Evolutionary conservation across 2,113 vertebrate species (phyloP).

Genomic region (Gadus chalcogrammus): DNA sequence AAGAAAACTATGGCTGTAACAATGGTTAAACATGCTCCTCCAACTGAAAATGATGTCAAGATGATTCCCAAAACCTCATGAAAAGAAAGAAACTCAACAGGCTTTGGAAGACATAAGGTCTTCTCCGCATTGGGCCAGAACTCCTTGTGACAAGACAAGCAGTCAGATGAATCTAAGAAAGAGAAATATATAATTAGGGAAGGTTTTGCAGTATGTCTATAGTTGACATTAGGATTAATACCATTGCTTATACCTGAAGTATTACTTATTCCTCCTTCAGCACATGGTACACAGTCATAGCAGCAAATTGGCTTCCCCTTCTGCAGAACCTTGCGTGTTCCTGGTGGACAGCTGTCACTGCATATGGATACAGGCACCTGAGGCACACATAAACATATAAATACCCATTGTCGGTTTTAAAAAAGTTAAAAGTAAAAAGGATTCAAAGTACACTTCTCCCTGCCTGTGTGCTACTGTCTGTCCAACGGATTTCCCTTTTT

Average conservation of each 20-base stretch:
- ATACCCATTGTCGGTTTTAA: background rate
- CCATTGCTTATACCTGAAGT: constrained; percentile 49
- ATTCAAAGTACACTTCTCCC: background rate
- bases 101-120: constrained; percentile 55
- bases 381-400: background rate
- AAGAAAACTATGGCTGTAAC: constrained; percentile 52
- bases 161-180: constrained; percentile 60
- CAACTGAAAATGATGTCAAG: constrained; percentile 51
- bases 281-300: constrained; percentile 64
- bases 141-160: constrained; percentile 51
- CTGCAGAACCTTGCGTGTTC: constrained; percentile 60
- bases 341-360: constrained; percentile 57
- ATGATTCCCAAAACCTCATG: constrained; percentile 56
- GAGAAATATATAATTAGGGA: background rate
- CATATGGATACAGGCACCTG: constrained; percentile 67
- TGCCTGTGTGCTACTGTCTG: constrained; percentile 44
- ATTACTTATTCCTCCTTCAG: constrained; percentile 72
- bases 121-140: constrained; percentile 57
- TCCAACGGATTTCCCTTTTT: constrained; percentile 54
- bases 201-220: background rate
- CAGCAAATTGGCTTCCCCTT: constrained; percentile 66
- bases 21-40: constrained; percentile 50
- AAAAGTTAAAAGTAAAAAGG: no score
- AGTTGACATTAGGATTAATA: no score
- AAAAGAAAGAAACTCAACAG: constrained; percentile 65